Evolutionary conservation across 2,113 vertebrate species (phyloP), one percentile per base, ranked within the genome.

Genomic region (Pheucticus melanocephalus): DNA sequence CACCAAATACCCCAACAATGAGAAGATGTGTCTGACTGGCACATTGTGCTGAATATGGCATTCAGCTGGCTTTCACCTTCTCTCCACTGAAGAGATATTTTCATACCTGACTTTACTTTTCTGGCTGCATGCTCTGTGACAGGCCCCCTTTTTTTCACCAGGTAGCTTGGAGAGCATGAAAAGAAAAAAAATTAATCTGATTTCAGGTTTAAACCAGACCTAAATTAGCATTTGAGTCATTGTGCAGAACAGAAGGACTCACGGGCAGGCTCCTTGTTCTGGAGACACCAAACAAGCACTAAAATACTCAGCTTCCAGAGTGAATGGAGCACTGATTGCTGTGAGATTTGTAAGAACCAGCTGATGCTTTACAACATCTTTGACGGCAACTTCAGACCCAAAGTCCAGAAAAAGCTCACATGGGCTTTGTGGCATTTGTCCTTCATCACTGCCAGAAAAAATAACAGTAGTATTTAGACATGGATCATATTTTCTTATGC

Each of bases 301-400:
- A 27, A 99, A 99, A 96, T 98, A 98, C 24, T 98, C 98, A 7
- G 97, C 98, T 65, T 97, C 93, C 40, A 99, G 39, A n/a, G 72
- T 88, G 93, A 99, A 99, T 8, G 96, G 82, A 27, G 98, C 98
- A 12, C 97, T 71, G 61, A 99, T 98, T 5, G 98, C 98, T 4
- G 98, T 98, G 50, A 86, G 95, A 61, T 99, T 99, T 88, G 97
- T 99, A 54, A 99, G 98, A 44, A 98, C 13, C 9, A 99, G 91
- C 86, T 98, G 98, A 57, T 95, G 97, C 6, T 90, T 98, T 28
- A 98, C 93, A 0, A 85, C 17, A 40, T 83, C 98, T 61, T 96
- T 96, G 91, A 99, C 88, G 3, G 97, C 72, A 25, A 99, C 96
- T 8, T 95, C 90, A 3, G 97, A 97, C 80, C 99, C 98, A 23